phyloP scores from a whole-genome alignment of 2,888 invertebrate species.

The Pyrrhia umbra region DNA sequence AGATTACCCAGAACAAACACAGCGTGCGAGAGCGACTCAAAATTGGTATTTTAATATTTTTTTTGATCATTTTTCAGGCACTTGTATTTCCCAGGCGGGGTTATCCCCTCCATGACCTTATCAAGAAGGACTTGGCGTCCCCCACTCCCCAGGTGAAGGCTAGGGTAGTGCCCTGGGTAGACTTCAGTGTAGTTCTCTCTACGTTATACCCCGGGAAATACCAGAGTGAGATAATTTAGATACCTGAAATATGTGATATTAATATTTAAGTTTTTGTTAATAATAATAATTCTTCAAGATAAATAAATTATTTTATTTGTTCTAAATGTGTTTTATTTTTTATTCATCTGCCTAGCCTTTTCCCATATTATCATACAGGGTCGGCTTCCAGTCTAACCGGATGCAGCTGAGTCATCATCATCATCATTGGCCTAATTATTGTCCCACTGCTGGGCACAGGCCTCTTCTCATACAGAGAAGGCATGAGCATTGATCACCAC shows the following conservation, averaged over 20 bases:
- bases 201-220: conserved; percentile 73
- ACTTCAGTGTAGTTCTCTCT: conserved; percentile 73
- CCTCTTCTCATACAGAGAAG: too few species aligned
- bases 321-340: background rate
- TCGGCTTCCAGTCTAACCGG: too few species aligned
- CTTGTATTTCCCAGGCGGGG: conserved; percentile 82
- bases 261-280: conserved; percentile 16
- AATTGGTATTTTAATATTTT: background rate
- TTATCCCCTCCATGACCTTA: conserved; percentile 79
- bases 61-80: conserved; percentile 68
- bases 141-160: conserved; percentile 74
- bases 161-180: conserved; percentile 81
- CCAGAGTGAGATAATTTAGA: too few species aligned
- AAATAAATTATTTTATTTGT: background rate
- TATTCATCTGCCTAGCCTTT: background rate
- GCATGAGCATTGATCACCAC: too few species aligned
- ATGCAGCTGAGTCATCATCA: too few species aligned
- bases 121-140: conserved; percentile 74
- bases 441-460: too few species aligned
- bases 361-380: too few species aligned
- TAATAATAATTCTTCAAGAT: background rate
- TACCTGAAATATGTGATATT: conserved; percentile 52
- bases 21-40: too few species aligned
- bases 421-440: too few species aligned
- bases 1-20: too few species aligned